Conservation (phyloP, 2,888 invertebrate genomes). For the Phalera bucephala region DNA sequence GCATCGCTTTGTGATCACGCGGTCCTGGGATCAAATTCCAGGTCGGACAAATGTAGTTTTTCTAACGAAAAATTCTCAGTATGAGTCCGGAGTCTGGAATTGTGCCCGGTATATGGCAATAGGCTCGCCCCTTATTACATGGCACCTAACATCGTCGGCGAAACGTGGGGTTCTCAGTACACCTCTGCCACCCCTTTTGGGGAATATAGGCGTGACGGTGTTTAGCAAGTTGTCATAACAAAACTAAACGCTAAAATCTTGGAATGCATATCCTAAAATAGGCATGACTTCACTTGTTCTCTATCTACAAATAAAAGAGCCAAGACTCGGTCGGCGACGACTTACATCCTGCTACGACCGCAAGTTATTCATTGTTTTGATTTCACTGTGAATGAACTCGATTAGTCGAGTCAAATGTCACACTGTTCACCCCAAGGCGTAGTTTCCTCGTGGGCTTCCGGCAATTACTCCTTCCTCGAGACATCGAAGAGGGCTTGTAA, state of each 20-base stretch:
- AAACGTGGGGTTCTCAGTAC: too few relatives aligned
- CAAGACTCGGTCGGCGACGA: conserved; percentile 33
- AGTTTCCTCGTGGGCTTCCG: conserved; percentile 74
- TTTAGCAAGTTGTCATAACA: too few relatives aligned
- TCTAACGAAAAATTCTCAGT: too few relatives aligned
- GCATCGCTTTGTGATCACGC: too few relatives aligned
- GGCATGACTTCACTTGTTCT: conserved; percentile 2
- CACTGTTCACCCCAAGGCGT: conserved; percentile 63
- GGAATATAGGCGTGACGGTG: too few relatives aligned
- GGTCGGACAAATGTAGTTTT: too few relatives aligned
- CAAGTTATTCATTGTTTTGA: conserved; percentile 69
- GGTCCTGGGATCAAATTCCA: too few relatives aligned
- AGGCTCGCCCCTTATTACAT: too few relatives aligned
- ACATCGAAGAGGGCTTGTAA: conserved; percentile 56
- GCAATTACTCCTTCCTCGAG: conserved; percentile 76
- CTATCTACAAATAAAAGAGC: conserved; percentile 10
- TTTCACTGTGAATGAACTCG: conserved; percentile 65
- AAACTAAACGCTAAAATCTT: neutral
- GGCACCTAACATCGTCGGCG: too few relatives aligned
- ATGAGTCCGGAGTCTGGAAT: too few relatives aligned
- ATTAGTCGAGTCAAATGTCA: conserved; percentile 80
- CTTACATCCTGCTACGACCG: conserved; percentile 69
- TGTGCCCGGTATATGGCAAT: too few relatives aligned
- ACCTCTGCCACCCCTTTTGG: too few relatives aligned
- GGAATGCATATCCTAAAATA: neutral